These are phyloP conservation scores for Phrixothrix hirtus DNA, from an alignment of 2,888 invertebrate species.

Conservation along the genomic window DNA sequence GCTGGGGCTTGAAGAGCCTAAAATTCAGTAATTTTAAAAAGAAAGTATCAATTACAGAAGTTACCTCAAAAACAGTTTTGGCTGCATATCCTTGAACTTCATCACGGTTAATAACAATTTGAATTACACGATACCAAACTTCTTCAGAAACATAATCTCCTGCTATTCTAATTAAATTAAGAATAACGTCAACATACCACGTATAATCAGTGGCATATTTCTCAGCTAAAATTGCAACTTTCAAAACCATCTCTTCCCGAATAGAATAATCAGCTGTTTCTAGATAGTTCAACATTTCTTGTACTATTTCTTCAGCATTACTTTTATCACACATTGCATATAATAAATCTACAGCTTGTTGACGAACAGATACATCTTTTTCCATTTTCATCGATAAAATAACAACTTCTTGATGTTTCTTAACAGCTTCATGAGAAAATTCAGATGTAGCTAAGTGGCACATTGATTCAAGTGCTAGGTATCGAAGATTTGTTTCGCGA, in stretches of 20 bases:
- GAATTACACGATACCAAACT: slow-evolving; percentile 99
- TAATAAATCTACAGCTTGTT: slow-evolving; percentile 95
- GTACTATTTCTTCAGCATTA: slow-evolving; percentile 98
- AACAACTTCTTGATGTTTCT: slow-evolving; percentile 99
- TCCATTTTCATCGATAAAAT: slow-evolving; percentile 99
- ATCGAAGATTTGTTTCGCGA: slow-evolving; percentile 96
- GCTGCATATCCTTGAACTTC: slow-evolving; percentile 99
- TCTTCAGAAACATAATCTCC: slow-evolving; percentile 99
- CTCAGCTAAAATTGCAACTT: slow-evolving; percentile 98
- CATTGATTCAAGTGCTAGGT: slow-evolving; percentile 98
- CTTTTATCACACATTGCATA: slow-evolving; percentile 99
- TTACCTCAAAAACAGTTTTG: slow-evolving; percentile 96
- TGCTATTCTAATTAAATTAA: slow-evolving; percentile 98
- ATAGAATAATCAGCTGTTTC: slow-evolving; percentile 99
- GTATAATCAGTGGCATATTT: slow-evolving; percentile 99
- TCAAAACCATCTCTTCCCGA: slow-evolving; percentile 99
- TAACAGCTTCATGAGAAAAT: slow-evolving; percentile 99
- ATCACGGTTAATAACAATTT: slow-evolving; percentile 98
- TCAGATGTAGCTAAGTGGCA: slow-evolving; percentile 98
- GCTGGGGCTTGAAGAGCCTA: slow-evolving; percentile 97
- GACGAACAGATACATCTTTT: slow-evolving; percentile 96
- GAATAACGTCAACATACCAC: slow-evolving; percentile 97
- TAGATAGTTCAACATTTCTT: slow-evolving; percentile 98
- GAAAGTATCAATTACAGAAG: too few relatives aligned
- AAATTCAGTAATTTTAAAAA: too few relatives aligned